Conservation (phyloP, 2,113 vertebrate species). For the Gymnogyps californianus region DNA sequence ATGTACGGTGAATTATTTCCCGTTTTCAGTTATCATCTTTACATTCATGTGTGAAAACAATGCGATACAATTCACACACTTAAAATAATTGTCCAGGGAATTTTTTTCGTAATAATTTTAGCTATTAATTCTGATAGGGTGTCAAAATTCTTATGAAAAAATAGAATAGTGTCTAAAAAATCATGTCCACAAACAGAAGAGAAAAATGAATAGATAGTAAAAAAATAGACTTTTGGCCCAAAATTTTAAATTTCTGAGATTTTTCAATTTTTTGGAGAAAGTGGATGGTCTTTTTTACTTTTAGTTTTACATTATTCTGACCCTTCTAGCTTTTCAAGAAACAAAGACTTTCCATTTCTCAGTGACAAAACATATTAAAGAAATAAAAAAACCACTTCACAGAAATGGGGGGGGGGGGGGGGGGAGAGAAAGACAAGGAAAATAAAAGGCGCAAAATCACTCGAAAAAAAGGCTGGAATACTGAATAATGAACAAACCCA, state of each 20-base stretch:
- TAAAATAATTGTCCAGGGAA: background rate
- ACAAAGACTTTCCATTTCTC: background rate
- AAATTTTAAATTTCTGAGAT: background rate
- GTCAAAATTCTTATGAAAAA: background rate
- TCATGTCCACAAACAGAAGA: background rate
- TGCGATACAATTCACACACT: background rate
- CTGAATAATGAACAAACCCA: background rate
- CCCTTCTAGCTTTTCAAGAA: background rate
- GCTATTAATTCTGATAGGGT: background rate
- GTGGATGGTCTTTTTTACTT: background rate
- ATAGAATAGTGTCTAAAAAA: background rate
- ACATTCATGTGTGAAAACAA: background rate
- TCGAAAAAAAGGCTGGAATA: background rate
- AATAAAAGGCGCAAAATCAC: background rate
- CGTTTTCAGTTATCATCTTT: background rate
- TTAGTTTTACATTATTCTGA: background rate
- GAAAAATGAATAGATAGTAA: rapidly evolving
- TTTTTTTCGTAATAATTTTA: background rate
- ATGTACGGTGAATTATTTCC: background rate
- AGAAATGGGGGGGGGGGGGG: rapidly evolving
- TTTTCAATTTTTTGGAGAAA: background rate
- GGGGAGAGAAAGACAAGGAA: background rate
- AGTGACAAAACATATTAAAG: background rate
- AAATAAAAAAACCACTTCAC: background rate
- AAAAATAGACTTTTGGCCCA: rapidly evolving